These are phyloP conservation scores for Oncorhynchus tshawytscha DNA, from an alignment of 2,113 vertebrate species.

Conservation along the genomic window DNA sequence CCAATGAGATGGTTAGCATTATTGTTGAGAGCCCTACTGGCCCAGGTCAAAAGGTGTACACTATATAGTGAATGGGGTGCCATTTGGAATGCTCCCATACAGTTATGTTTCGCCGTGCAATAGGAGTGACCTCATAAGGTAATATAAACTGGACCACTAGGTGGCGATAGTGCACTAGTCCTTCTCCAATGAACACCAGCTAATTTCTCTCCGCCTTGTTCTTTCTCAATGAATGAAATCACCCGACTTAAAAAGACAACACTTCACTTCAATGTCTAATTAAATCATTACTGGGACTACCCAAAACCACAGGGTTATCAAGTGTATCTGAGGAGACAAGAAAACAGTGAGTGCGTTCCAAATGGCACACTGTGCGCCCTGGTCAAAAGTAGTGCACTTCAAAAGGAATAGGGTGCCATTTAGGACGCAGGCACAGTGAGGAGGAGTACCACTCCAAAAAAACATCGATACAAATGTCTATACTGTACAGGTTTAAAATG, in stretches of 20 bases:
- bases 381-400: background rate
- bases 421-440: accelerated
- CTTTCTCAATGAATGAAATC: background rate
- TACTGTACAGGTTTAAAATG: background rate
- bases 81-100: too few relatives aligned
- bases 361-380: background rate
- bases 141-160: constrained; percentile 21
- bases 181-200: background rate
- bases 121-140: background rate
- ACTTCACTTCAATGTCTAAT: background rate
- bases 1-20: too few relatives aligned
- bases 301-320: background rate
- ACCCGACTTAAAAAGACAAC: background rate
- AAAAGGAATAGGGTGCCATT: too few relatives aligned
- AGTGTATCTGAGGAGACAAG: background rate
- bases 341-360: background rate
- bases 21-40: too few relatives aligned
- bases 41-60: too few relatives aligned
- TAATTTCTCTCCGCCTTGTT: background rate
- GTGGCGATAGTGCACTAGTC: constrained; percentile 29
- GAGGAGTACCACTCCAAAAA: background rate
- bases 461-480: background rate
- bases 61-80: too few relatives aligned
- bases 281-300: background rate
- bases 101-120: too few relatives aligned